These are phyloP conservation scores for Linhomoeus sp. DNA, from an alignment of 2,888 invertebrate species.

Conservation along the genomic window DNA sequence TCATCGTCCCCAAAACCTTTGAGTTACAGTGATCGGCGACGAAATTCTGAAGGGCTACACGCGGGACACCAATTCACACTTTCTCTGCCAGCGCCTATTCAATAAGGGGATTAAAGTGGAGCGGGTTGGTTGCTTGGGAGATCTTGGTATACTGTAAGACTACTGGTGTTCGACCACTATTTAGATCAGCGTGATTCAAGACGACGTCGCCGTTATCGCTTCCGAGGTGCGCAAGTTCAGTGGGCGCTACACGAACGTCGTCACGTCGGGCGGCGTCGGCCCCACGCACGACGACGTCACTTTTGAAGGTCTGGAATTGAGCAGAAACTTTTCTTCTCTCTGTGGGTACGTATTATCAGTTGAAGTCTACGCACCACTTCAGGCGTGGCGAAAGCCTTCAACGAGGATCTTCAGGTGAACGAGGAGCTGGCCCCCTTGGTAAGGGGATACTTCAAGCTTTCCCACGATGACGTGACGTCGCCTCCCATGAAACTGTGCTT, in stretches of 20 bases:
- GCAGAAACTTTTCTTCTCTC: background rate
- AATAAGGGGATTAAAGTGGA: conserved; percentile 43
- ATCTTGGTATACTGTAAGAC: background rate
- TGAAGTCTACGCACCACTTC: conserved; percentile 1
- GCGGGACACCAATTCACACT: conserved; percentile 46
- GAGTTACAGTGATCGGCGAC: conserved; percentile 46
- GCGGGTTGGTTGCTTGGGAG: conserved; percentile 28
- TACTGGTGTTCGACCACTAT: too few relatives aligned
- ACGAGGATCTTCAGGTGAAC: conserved; percentile 27
- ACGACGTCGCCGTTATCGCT: conserved; percentile 43
- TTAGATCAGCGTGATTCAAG: conserved; percentile 45
- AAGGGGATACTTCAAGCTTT: conserved; percentile 22
- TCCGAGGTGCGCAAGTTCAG: conserved; percentile 34
- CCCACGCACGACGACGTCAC: conserved; percentile 59
- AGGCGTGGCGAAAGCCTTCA: conserved; percentile 35
- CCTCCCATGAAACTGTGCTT: conserved; percentile 27
- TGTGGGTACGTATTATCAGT: background rate
- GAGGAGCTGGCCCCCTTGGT: conserved; percentile 30
- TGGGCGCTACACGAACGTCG: conserved; percentile 41
- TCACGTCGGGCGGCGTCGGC: conserved; percentile 55
- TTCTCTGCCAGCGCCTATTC: conserved; percentile 42
- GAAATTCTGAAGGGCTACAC: conserved; percentile 53
- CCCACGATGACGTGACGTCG: conserved; percentile 25
- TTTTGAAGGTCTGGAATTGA: conserved; percentile 39
- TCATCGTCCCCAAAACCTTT: background rate